Percentiles rank a stretch among this genome's conserved stretches.
Evolutionary conservation across 2,888 invertebrate genomes (phyloP).

Genomic region (Lycophotia porphyrea): DNA sequence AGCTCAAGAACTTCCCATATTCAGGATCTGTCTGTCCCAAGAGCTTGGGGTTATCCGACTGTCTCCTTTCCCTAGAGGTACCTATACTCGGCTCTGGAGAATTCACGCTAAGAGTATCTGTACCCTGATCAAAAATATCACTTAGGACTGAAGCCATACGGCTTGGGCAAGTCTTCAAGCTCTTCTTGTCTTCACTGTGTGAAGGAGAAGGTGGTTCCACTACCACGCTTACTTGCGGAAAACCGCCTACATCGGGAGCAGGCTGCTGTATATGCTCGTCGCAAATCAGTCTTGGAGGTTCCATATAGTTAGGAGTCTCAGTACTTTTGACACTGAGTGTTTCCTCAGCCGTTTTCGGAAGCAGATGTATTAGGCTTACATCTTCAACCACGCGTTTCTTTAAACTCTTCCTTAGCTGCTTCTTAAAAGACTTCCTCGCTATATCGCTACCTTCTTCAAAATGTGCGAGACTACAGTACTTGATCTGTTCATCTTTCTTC

Average conservation of each 20-base stretch:
- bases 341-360: slow-evolving; percentile 82
- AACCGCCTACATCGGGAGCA: slow-evolving; percentile 63
- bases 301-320: slow-evolving; percentile 65
- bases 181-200: slow-evolving; percentile 90
- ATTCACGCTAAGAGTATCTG: slow-evolving; percentile 84
- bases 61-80: slow-evolving; percentile 85
- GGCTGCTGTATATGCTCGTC: slow-evolving; percentile 47
- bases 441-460: slow-evolving; percentile 96
- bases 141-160: slow-evolving; percentile 87
- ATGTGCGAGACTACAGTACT: slow-evolving; percentile 94
- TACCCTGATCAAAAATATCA: slow-evolving; percentile 85
- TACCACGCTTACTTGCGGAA: slow-evolving; percentile 93
- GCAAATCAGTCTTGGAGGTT: slow-evolving; percentile 58
- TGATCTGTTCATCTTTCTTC: slow-evolving; percentile 90
- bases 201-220: slow-evolving; percentile 94
- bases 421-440: slow-evolving; percentile 94
- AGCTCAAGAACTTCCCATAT: slow-evolving; percentile 92
- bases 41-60: slow-evolving; percentile 91
- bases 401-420: slow-evolving; percentile 83
- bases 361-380: slow-evolving; percentile 76
- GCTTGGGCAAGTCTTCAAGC: slow-evolving; percentile 81
- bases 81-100: slow-evolving; percentile 86
- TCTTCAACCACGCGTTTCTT: slow-evolving; percentile 84
- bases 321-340: slow-evolving; percentile 66
- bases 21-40: slow-evolving; percentile 91